These are phyloP conservation scores for Heteropelma amictum DNA, from an alignment of 2,888 invertebrate species.

Conservation along the genomic window DNA sequence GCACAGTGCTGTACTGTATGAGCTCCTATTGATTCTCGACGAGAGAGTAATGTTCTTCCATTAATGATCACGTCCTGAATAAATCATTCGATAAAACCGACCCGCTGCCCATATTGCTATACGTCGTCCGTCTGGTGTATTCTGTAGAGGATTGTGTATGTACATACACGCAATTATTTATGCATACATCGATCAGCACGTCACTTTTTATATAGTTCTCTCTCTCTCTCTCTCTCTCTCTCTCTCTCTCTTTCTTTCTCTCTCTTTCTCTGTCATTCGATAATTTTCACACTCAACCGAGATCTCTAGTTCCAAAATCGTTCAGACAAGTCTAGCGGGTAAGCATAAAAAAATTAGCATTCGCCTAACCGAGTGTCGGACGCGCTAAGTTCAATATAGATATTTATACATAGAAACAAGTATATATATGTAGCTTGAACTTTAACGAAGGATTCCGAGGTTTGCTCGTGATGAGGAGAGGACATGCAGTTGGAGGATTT, in stretches of 20 bases:
- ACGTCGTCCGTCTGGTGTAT: neutral
- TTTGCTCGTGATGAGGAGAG: neutral
- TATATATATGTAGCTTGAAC: neutral
- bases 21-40: slow-evolving; percentile 74
- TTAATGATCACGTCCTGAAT: slow-evolving; percentile 75
- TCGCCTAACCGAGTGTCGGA: slow-evolving; percentile 24
- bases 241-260: neutral
- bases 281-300: slow-evolving; percentile 22
- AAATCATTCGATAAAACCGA: slow-evolving; percentile 76
- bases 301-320: slow-evolving; percentile 60
- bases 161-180: slow-evolving; percentile 19
- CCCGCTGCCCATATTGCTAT: slow-evolving; percentile 59
- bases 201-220: too few relatives aligned
- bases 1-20: slow-evolving; percentile 26
- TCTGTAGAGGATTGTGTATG: neutral
- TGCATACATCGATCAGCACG: neutral
- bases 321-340: slow-evolving; percentile 50
- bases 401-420: neutral
- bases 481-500: neutral
- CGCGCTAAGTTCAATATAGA: neutral
- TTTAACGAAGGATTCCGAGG: neutral
- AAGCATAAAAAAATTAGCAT: slow-evolving; percentile 65
- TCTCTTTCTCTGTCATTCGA: too few relatives aligned
- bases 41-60: slow-evolving; percentile 75
- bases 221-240: neutral